A percentile compares a stretch with the other conserved stretches of the same genome.
Evolutionary conservation across 2,888 invertebrate species (phyloP).

Genomic region (Griposia aprilina): DNA sequence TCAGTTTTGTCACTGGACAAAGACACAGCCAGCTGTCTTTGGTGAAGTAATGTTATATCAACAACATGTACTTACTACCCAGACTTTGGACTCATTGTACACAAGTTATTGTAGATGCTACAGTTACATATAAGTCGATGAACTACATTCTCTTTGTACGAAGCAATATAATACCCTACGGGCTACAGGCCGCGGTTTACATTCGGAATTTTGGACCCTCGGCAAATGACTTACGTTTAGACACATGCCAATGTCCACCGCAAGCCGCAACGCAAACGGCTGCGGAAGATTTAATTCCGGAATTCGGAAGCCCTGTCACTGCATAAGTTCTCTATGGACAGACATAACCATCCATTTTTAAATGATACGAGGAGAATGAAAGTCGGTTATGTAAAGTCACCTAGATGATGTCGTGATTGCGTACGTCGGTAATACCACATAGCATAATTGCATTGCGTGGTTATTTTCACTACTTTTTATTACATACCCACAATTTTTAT

Average conservation of each 20-base stretch:
- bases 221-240: slow-evolving; percentile 6
- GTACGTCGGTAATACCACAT: slow-evolving; percentile 12
- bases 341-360: slow-evolving; percentile 8
- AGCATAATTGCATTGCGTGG: slow-evolving; percentile 32
- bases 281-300: background rate
- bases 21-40: slow-evolving; percentile 36
- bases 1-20: slow-evolving; percentile 46
- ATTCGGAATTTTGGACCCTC: slow-evolving; percentile 11
- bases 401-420: slow-evolving; percentile 42
- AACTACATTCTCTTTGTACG: slow-evolving; percentile 3
- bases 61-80: slow-evolving; percentile 25
- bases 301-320: background rate
- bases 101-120: slow-evolving; percentile 22
- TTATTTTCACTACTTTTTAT: slow-evolving; percentile 42
- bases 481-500: slow-evolving; percentile 40
- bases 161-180: background rate
- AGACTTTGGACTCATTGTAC: slow-evolving; percentile 33
- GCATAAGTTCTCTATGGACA: background rate
- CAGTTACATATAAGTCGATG: slow-evolving; percentile 6
- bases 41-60: slow-evolving; percentile 43
- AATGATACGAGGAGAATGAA: slow-evolving; percentile 48
- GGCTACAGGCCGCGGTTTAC: background rate
- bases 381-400: slow-evolving; percentile 50
- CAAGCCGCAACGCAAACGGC: background rate
- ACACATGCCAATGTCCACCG: background rate